Evolutionary conservation across 1,140 invertebrate genomes (phyloP), one percentile per base, ranked within the genome.

Genomic region (Melitaea cinxia): DNA sequence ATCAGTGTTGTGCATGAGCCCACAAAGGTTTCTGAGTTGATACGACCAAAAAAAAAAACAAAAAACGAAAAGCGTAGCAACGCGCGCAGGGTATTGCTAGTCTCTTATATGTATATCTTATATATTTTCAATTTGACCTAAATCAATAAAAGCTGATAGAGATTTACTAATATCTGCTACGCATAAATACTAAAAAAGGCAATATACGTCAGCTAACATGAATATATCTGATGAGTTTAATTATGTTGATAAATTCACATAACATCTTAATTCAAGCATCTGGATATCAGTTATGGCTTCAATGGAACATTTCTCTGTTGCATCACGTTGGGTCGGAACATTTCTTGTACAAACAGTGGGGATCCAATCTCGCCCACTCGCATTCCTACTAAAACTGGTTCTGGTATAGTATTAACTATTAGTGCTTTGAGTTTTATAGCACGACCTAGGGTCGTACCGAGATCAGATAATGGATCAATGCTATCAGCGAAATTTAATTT

Each of bases 351-450:
- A 77, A 80, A 80, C 73, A 77, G 59, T 57, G 57, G 65, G 75
- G 77, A 80, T 73, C 75, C 73, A 70, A 80, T 71, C 68, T 64
- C 77, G 75, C 75, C 75, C 75, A 77, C 77, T 77, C 75, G 72
- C 77, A 82, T 82, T 82, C 79, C 79, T 60, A 69, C 65, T 50
- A 53, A 82, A 81, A 78, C 77, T 68, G 77, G 77, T 82, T 82
- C 65, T 54, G 30, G 33, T 65, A 65, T 59, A 62, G 68, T 70
- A 67, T 58, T 69, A 69, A 50, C 70, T 71, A 72, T 72, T 72
- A 71, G 63, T 67, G 64, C 61, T 65, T 59, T 68, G 37, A 61
- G 57, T 53, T 72, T 72, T 73, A 68, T 68, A 73, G 61, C 56
- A 54, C 64, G 62, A 56, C 50, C 67, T 66, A 65, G 53, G 65